A percentile compares a stretch with the other conserved stretches of the same genome.
Evolutionary conservation across 2,797 vertebrate genomes (phyloP).

Genomic region (Protosalanx chinensis): DNA sequence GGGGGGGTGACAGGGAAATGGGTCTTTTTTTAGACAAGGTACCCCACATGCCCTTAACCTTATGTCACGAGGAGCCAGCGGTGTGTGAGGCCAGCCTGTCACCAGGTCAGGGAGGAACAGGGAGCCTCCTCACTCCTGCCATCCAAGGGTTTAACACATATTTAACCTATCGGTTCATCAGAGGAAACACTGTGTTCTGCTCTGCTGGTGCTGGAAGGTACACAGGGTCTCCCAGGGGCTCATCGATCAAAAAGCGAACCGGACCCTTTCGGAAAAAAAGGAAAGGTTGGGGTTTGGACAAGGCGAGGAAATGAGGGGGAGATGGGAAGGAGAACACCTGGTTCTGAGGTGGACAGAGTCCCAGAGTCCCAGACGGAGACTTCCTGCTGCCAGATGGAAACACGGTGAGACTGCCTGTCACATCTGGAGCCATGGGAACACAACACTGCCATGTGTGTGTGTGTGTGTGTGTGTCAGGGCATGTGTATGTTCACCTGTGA

Average conservation of each 20-base stretch:
- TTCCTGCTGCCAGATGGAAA: not conserved
- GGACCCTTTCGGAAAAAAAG: not conserved
- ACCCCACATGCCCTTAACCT: conserved; percentile 72
- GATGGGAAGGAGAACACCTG: not conserved
- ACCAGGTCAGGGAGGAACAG: no score
- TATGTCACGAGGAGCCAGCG: conserved; percentile 69
- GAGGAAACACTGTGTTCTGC: not conserved
- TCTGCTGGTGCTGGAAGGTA: not conserved
- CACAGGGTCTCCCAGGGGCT: not conserved
- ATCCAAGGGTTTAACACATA: not conserved
- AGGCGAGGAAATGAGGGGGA: not conserved
- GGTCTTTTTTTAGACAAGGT: conserved; percentile 82
- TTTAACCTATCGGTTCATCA: not conserved
- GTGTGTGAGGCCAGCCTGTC: conserved; percentile 20
- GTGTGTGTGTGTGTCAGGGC: not conserved
- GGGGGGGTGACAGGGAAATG: conserved; percentile 55
- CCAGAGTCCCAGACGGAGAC: not conserved
- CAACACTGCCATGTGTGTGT: not conserved
- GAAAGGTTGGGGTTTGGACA: not conserved
- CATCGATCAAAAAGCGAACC: not conserved
- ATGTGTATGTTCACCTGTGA: conserved; percentile 6
- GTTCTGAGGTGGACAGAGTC: no score
- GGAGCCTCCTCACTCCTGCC: no score
- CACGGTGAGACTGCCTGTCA: not conserved
- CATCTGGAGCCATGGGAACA: not conserved